Conservation (phyloP, 2,113 vertebrate genomes). For the Podarcis cretensis region DNA sequence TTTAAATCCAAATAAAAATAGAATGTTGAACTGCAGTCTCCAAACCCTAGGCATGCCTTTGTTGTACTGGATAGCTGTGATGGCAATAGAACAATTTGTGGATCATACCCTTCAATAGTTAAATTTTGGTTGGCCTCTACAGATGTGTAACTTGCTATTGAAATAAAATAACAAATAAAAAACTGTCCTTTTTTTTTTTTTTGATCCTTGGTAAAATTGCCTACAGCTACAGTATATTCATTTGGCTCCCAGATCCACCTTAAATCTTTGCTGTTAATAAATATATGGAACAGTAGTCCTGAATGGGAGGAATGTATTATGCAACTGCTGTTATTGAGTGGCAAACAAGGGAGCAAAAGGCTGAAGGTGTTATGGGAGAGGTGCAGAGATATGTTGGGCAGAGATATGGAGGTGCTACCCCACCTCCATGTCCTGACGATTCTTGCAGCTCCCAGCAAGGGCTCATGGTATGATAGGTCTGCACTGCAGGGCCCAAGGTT, state of each 20-base stretch:
- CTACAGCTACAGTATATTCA: no score
- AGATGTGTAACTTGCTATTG: neutral
- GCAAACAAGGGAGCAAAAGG: neutral
- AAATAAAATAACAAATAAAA: constrained; percentile 40
- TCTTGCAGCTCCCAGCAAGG: neutral
- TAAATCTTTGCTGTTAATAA: no score
- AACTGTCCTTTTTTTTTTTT: neutral
- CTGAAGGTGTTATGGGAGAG: neutral
- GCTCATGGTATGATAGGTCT: neutral
- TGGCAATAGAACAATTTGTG: neutral
- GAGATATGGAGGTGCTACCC: no score
- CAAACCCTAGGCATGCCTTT: neutral
- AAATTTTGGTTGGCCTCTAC: neutral
- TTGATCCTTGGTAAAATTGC: no score
- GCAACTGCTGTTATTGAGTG: no score
- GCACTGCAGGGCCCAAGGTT: neutral
- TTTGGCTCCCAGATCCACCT: no score
- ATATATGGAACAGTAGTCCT: no score
- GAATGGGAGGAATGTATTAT: no score
- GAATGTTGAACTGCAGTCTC: neutral
- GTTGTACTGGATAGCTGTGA: neutral
- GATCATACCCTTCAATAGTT: neutral
- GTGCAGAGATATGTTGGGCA: neutral
- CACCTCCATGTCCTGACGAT: no score
- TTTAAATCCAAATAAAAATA: neutral